Conservation (phyloP, 2,797 vertebrate species). For the Microchirus variegatus region DNA sequence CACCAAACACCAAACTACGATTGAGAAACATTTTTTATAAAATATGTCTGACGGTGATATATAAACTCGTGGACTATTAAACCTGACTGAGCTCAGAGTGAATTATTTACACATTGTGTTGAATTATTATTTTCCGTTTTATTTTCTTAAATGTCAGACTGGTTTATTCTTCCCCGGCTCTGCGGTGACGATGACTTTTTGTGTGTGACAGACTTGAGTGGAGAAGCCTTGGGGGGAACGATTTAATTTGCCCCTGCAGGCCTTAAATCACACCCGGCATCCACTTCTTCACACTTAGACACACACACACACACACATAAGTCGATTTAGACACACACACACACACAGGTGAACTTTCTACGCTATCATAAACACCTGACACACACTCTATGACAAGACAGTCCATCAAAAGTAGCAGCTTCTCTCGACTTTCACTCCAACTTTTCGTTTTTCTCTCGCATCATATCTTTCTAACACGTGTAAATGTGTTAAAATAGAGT, state of each 20-base stretch:
- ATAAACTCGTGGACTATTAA: too few species aligned
- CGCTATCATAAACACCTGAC: conserved; percentile 7
- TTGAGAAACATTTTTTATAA: too few species aligned
- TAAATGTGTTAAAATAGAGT: too few species aligned
- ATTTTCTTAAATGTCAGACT: neutral
- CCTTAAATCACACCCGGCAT: conserved; percentile 59
- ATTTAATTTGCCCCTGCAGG: conserved; percentile 69
- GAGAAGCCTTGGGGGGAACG: conserved; percentile 65
- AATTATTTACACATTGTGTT: too few species aligned
- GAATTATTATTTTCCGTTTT: too few species aligned
- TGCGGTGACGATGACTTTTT: conserved; percentile 33
- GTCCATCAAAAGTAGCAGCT: conserved; percentile 24
- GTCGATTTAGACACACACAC: conserved; percentile 9
- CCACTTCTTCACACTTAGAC: neutral
- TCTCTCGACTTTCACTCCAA: conserved; percentile 16
- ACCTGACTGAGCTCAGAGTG: too few species aligned
- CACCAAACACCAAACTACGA: too few species aligned
- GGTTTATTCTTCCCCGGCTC: neutral
- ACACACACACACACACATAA: conserved; percentile 28
- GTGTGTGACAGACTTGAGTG: conserved; percentile 63
- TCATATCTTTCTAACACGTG: too few species aligned
- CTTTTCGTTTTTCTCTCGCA: neutral
- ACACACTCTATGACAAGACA: conserved; percentile 13
- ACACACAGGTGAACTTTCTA: neutral
- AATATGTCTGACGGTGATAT: too few species aligned